phyloP scores from a whole-genome alignment of 2,797 vertebrate species.

The Sternarchorhynchus goeldii region DNA sequence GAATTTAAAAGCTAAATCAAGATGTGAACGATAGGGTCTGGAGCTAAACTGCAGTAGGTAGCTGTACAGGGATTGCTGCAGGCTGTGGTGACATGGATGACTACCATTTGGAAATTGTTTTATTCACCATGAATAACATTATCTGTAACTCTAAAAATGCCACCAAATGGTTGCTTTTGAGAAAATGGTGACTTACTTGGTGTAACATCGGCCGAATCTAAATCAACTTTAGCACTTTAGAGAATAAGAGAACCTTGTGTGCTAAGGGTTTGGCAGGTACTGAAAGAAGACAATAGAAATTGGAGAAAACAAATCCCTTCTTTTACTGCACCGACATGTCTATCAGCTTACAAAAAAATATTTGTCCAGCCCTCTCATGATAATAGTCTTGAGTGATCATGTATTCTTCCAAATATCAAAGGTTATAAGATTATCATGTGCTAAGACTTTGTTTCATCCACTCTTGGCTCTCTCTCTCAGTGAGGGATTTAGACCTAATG shows the following conservation, averaged over 20 bases:
- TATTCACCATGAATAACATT: no score
- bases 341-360: constrained; percentile 45
- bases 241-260: background rate
- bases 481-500: constrained; percentile 34
- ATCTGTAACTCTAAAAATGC: no score
- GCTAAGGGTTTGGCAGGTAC: background rate
- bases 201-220: no score
- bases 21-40: no score
- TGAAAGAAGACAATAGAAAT: background rate
- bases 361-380: constrained; percentile 41
- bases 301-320: background rate
- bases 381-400: constrained; percentile 33
- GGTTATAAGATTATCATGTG: constrained; percentile 44
- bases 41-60: no score
- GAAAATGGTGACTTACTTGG: no score
- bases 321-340: constrained; percentile 18
- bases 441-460: constrained; percentile 10
- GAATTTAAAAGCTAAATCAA: no score
- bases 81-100: no score
- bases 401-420: constrained; percentile 36
- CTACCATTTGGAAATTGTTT: no score
- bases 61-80: no score
- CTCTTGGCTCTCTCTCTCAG: constrained; percentile 23
- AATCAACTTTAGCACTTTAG: no score
- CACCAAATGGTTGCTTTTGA: no score